Evolutionary conservation across 2,113 vertebrate species (phyloP).

Genomic region (Hippocampus zosterae): DNA sequence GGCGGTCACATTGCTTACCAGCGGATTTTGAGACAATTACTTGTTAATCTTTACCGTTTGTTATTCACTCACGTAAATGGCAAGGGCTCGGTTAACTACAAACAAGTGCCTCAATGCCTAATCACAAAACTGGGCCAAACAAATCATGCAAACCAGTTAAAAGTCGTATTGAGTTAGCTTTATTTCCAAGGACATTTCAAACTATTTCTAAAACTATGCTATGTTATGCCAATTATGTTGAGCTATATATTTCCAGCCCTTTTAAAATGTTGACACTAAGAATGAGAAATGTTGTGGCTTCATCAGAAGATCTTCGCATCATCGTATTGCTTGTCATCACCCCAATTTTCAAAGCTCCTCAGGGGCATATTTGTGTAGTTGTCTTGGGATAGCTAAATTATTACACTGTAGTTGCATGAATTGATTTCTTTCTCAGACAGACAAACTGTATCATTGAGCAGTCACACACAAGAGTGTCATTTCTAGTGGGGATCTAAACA

Average conservation of each 20-base stretch:
- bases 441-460: background rate
- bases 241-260: background rate
- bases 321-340: background rate
- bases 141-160: no score
- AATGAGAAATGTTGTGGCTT: background rate
- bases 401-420: background rate
- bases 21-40: no score
- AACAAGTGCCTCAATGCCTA: no score
- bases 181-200: background rate
- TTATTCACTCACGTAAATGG: no score
- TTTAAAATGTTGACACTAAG: background rate
- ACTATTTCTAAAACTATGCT: background rate
- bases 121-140: no score
- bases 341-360: background rate
- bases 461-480: background rate
- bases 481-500: background rate
- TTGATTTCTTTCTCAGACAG: background rate
- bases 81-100: no score
- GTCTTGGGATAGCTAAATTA: background rate
- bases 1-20: no score
- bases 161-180: background rate
- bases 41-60: no score
- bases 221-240: background rate
- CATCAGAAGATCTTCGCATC: background rate
- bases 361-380: background rate